phyloP scores from a whole-genome alignment of 2,888 invertebrate genomes.

The Pachliopta kotzebuea region DNA sequence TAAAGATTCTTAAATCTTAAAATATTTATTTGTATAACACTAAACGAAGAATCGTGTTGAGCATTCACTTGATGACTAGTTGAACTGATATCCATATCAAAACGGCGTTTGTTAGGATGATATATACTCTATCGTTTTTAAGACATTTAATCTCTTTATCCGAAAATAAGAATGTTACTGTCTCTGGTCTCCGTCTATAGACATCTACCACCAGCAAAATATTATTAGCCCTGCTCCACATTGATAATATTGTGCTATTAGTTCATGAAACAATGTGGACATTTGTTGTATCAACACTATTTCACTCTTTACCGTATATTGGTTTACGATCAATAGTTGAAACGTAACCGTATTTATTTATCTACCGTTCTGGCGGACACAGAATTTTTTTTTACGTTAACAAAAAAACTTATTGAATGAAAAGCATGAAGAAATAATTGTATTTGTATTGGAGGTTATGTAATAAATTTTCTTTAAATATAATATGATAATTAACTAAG shows the following conservation, averaged over 20 bases:
- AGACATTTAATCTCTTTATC: too few species aligned
- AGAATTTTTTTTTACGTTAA: background rate
- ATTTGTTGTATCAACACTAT: background rate
- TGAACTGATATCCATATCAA: too few species aligned
- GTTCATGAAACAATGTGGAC: background rate
- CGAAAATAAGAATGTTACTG: too few species aligned
- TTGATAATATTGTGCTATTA: background rate
- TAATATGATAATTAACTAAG: background rate
- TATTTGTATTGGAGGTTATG: background rate
- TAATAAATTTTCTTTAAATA: background rate
- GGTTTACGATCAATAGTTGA: background rate
- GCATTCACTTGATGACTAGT: too few species aligned
- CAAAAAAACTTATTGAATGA: background rate
- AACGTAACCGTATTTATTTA: conserved; percentile 2
- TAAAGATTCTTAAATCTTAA: too few species aligned
- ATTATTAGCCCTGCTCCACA: background rate
- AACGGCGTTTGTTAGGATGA: too few species aligned
- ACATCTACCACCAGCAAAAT: background rate
- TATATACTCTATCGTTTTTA: too few species aligned
- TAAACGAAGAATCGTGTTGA: too few species aligned
- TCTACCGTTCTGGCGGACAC: background rate
- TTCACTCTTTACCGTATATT: background rate
- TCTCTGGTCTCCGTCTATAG: too few species aligned
- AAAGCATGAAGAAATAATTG: background rate
- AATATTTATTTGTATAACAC: too few species aligned